Evolutionary conservation across 2,113 vertebrate genomes (phyloP).

Genomic region (Scalopus aquaticus): DNA sequence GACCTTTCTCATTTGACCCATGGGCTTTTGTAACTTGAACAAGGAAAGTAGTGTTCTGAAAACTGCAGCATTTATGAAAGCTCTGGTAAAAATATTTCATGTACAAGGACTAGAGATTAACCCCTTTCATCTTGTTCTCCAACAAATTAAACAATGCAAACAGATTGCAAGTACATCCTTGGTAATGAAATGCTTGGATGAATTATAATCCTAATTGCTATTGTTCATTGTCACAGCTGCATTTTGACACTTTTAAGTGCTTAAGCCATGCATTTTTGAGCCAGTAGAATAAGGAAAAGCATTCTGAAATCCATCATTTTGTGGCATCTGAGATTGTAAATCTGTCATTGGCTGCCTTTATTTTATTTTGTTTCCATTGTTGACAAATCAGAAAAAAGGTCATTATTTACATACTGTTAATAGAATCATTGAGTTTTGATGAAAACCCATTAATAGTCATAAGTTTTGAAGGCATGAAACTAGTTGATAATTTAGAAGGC

Average conservation of each 20-base stretch:
- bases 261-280: slow-evolving; percentile 66
- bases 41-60: slow-evolving; percentile 81
- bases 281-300: slow-evolving; percentile 78
- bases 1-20: slow-evolving; percentile 78
- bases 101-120: slow-evolving; percentile 58
- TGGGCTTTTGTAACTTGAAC: slow-evolving; percentile 72
- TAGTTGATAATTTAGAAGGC: slow-evolving; percentile 28
- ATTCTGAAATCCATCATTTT: slow-evolving; percentile 74
- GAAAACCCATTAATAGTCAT: slow-evolving; percentile 47
- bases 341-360: slow-evolving; percentile 39
- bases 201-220: slow-evolving; percentile 79
- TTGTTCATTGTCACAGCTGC: slow-evolving; percentile 71
- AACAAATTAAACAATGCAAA: slow-evolving; percentile 72
- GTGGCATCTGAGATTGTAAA: slow-evolving; percentile 48
- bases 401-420: background rate
- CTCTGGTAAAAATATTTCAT: slow-evolving; percentile 72
- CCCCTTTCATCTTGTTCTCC: slow-evolving; percentile 69
- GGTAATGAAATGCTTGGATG: slow-evolving; percentile 61
- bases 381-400: slow-evolving; percentile 29
- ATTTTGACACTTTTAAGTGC: slow-evolving; percentile 71
- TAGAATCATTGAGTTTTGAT: slow-evolving; percentile 42
- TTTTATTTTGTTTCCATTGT: slow-evolving; percentile 60
- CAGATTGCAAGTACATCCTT: slow-evolving; percentile 69
- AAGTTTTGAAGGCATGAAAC: slow-evolving; percentile 12
- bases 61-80: slow-evolving; percentile 56